Evolutionary conservation across 2,113 vertebrate genomes (phyloP), one percentile per base, ranked within the genome.

Genomic region (Ursus arctos): DNA sequence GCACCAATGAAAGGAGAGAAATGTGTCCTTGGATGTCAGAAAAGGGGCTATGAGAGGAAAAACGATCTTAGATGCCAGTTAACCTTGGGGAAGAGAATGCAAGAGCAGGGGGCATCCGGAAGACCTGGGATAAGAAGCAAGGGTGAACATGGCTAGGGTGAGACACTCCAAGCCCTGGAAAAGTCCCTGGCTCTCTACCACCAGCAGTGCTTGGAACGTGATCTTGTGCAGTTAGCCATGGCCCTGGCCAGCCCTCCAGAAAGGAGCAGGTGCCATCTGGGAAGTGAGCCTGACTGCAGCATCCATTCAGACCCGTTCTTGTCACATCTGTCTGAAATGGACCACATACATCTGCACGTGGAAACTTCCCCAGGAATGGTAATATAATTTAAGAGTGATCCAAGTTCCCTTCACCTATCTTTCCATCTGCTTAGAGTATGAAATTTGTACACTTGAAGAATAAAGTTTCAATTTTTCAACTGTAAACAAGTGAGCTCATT

Each of bases 61-160:
- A 63, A 6, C 51, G 13, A 7, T 31, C 33, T 55, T 51, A 71
- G 40, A 5, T 81, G 36, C 28, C 43, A 81, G 4, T 51, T 84
- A 87, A 69, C 88, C 80, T 53, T n/a, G 40, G 74, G 33, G 51
- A 28, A 33, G 59, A 74, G 47, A 31, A 31, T 5, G 16, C 2
- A 15, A 47, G 19, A 59, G 28, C 43, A 77, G 59, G 36, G 40
- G 18, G 1, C n/a, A 43, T 12, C 13, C 28, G 24, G 33, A 53
- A 88, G 15, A n/a, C 28, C n/a, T 16, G 14, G 6, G 12, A 67
- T 61, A 77, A 92, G 67, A 57, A 33, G 11, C 1, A 2, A 51
- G 57, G 14, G 53, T 19, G 7, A 21, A n/a, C 0, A 1, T 24
- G 47, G n/a, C 18, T 14, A 40, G 5, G 10, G 49, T 0, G 1